phyloP scores from a whole-genome alignment of 2,888 invertebrate species.

The Nemotelus pantherinus region DNA sequence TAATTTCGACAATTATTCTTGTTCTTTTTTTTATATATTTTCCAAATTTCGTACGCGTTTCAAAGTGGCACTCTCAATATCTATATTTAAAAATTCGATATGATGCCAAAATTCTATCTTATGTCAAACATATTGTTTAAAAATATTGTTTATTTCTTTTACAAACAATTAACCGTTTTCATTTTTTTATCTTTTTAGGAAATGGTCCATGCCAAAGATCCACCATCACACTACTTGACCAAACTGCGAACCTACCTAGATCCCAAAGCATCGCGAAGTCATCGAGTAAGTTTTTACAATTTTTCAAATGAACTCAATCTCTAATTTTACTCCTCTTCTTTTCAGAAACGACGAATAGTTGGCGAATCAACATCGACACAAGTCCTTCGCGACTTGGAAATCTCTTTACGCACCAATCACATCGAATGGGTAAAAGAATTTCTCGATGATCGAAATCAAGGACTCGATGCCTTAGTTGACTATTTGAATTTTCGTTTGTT shows the following conservation, averaged over 20 bases:
- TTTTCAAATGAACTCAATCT: background rate
- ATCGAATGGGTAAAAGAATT: conserved; percentile 99
- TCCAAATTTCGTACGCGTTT: too few species aligned
- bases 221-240: conserved; percentile 95
- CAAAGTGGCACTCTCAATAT: too few species aligned
- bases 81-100: too few species aligned
- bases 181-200: conserved; percentile 72
- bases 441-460: conserved; percentile 94
- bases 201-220: conserved; percentile 97
- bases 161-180: background rate
- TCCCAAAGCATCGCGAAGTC: conserved; percentile 94
- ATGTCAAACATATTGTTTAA: too few species aligned
- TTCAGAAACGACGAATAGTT: conserved; percentile 95
- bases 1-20: too few species aligned
- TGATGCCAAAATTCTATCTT: too few species aligned
- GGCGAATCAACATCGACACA: conserved; percentile 98
- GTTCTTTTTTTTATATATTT: too few species aligned
- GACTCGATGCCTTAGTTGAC: conserved; percentile 95
- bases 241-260: conserved; percentile 95
- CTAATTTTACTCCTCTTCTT: conserved; percentile 15
- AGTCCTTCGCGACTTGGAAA: conserved; percentile 97
- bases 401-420: conserved; percentile 97
- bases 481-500: conserved; percentile 94
- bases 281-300: conserved; percentile 76
- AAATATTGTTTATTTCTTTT: too few species aligned